These are phyloP conservation scores for Saccostrea echinata DNA, from an alignment of 1,140 invertebrate genomes.

Conservation along the genomic window DNA sequence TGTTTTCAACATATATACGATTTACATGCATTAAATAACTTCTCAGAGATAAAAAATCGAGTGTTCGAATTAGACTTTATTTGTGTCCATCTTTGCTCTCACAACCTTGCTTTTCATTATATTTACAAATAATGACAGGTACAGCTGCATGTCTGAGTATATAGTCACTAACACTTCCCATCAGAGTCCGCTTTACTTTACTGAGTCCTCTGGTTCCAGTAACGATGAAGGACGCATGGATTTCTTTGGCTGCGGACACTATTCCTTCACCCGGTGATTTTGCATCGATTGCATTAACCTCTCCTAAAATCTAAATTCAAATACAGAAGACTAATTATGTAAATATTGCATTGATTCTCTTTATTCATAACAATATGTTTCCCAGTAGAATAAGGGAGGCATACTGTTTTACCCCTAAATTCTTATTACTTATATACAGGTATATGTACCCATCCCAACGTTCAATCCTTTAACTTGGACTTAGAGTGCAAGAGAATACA, in stretches of 20 bases:
- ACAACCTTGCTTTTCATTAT: neutral
- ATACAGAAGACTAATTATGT: neutral
- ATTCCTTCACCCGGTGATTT: neutral
- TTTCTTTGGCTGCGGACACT: neutral
- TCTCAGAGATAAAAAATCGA: no score
- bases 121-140: neutral
- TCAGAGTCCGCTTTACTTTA: neutral
- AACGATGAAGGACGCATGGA: neutral
- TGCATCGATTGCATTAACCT: neutral
- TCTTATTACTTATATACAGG: no score
- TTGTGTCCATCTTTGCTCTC: neutral
- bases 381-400: no score
- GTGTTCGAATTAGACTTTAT: no score
- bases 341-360: no score
- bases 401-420: no score
- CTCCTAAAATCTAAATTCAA: neutral
- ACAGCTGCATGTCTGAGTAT: neutral
- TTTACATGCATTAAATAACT: no score
- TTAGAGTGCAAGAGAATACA: no score
- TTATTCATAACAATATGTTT: no score
- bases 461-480: no score
- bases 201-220: neutral
- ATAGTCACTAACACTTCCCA: constrained; percentile 8
- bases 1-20: no score
- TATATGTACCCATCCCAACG: no score